Base-by-base conservation (phyloP, 2,888 invertebrate species). In the Nephrocerus scutellatus region DNA sequence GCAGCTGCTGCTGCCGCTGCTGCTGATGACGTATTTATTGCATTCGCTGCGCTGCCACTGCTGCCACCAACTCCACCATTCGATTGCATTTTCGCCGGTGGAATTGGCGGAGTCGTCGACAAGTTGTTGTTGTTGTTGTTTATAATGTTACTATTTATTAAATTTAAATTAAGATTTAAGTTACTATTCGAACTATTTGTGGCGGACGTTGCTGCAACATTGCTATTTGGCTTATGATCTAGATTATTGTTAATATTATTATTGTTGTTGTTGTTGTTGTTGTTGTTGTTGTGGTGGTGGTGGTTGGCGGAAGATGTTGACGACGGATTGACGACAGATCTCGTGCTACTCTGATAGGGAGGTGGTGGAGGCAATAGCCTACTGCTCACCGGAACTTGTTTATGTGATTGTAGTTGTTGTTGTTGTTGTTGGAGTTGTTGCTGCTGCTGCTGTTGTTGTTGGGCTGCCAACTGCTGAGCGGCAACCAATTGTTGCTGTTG, bases 291-390 rank as follows among this genome's bases (percentile, higher is more conserved):
- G 43, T 38, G 47, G 47, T 51, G 50, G 34, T 36, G 50, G 36
- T n/a, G n/a, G n/a, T n/a, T n/a, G 23, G 53, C 24, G 16, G 57
- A 47, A 14, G 49, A 49, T 26, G 55, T 49, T 22, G 46, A 41
- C 28, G 43, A 39, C 22, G 39, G 39, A 6, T 39, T 18, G 14
- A 42, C 37, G 9, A 52, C 49, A 3, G 59, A 45, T 15, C 60
- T 52, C 9, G 60, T 44, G 35, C 54, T n/a, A n/a, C n/a, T 55
- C 19, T 76, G 76, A 60, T 83, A 82, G 3, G 84, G 83, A 32
- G 81, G 80, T 39, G 80, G 82, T 10, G 77, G 79, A 28, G 81
- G 79, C 26, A 79, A 72, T 36, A 74, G 76, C 41, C 81, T 79
- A 31, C 49, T 49, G 40, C 54, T 30, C 12, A 42, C 41, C n/a